A percentile compares a stretch with the other conserved stretches of the same genome.
Conservation (phyloP, 1,140 invertebrate species). For the Cylas formicarius region DNA sequence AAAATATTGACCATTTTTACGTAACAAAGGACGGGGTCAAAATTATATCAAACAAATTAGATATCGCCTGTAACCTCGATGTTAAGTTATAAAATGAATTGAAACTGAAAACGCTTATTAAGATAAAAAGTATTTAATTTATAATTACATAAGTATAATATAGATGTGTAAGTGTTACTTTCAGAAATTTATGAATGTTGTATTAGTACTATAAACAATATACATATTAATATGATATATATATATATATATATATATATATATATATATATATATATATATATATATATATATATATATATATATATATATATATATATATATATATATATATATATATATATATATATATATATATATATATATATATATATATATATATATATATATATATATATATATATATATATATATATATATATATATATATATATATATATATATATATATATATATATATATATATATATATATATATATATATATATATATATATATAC, state of each 20-base stretch:
- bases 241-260: constrained; percentile 6
- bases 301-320: not conserved
- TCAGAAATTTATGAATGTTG: constrained; percentile 4
- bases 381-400: constrained; percentile 1
- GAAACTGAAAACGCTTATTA: constrained; percentile 3
- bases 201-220: constrained; percentile 1
- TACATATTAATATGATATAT: not conserved
- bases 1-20: too few relatives aligned
- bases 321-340: constrained; percentile 3
- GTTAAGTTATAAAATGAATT: constrained; percentile 1
- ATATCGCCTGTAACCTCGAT: too few relatives aligned
- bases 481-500: too few relatives aligned
- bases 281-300: not conserved
- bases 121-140: constrained; percentile 1
- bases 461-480: too few relatives aligned
- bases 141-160: constrained; percentile 1
- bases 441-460: too few relatives aligned
- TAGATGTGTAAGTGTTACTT: constrained; percentile 4
- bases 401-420: too few relatives aligned
- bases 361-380: constrained; percentile 1
- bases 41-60: too few relatives aligned
- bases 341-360: constrained; percentile 2
- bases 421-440: too few relatives aligned
- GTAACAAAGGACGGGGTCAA: too few relatives aligned
- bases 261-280: constrained; percentile 7